Percentiles rank a stretch among this genome's conserved stretches.
Conservation (phyloP, 2,888 invertebrate genomes). For the Macaria liturata region DNA sequence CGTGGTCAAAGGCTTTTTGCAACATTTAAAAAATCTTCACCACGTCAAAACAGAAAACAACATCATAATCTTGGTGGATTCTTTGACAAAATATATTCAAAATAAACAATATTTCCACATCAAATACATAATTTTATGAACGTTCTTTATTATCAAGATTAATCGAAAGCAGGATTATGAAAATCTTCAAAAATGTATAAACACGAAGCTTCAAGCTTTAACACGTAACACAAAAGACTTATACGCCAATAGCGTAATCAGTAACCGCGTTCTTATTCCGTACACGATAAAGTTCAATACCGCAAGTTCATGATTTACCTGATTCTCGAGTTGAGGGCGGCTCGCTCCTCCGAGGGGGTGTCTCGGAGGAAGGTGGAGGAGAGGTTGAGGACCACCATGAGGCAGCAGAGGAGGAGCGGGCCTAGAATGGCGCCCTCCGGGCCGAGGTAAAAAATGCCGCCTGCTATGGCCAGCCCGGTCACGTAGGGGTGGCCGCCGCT, state of each 20-base stretch:
- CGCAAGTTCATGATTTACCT: slow-evolving; percentile 58
- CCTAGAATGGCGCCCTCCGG: slow-evolving; percentile 98
- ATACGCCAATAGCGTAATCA: no score
- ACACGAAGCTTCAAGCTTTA: no score
- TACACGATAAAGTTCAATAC: slow-evolving; percentile 4
- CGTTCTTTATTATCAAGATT: no score
- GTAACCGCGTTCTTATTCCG: no score
- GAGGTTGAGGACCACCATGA: slow-evolving; percentile 95
- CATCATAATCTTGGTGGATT: no score
- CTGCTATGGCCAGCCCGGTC: slow-evolving; percentile 98
- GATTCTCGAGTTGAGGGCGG: slow-evolving; percentile 74
- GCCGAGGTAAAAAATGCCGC: slow-evolving; percentile 98
- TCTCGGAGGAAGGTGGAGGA: slow-evolving; percentile 88
- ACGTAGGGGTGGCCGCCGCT: slow-evolving; percentile 98
- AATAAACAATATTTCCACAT: no score
- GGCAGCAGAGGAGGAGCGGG: slow-evolving; percentile 95
- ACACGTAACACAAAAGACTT: no score
- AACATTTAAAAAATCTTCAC: no score
- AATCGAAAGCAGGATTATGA: background rate
- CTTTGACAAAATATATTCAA: no score
- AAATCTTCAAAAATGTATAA: background rate
- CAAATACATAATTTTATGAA: no score
- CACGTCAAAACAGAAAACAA: no score
- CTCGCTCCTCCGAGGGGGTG: slow-evolving; percentile 85
- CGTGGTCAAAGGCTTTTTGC: no score